Evolutionary conservation across 2,113 vertebrate species (phyloP).

Genomic region (Amphilophus citrinellus): DNA sequence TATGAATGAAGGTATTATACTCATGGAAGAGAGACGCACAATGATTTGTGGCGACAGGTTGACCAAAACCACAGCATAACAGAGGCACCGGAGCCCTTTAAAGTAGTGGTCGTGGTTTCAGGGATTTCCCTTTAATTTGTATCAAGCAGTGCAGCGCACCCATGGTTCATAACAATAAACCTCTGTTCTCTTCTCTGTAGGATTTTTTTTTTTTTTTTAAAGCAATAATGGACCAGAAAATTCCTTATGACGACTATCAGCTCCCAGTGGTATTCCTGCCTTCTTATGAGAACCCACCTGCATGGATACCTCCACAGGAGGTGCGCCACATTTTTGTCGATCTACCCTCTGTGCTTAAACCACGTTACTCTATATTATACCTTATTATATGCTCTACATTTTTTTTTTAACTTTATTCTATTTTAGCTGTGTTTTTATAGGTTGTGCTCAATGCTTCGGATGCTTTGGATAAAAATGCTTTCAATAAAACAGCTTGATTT

Average conservation of each 20-base stretch:
- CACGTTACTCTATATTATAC: rapidly evolving
- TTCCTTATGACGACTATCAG: conserved; percentile 92
- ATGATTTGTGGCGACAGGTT: background rate
- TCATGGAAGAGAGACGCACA: background rate
- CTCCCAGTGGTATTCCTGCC: conserved; percentile 94
- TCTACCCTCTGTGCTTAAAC: background rate
- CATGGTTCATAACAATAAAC: background rate
- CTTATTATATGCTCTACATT: background rate
- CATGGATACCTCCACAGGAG: conserved; percentile 93
- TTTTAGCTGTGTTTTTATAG: background rate
- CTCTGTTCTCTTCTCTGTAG: background rate
- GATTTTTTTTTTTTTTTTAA: background rate
- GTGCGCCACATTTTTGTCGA: conserved; percentile 62
- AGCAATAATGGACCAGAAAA: conserved; percentile 86
- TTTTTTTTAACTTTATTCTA: background rate
- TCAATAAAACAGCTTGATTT: background rate
- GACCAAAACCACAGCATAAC: background rate
- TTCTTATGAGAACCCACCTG: conserved; percentile 93
- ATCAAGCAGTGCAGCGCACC: background rate
- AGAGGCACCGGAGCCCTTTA: background rate
- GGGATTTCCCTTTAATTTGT: background rate
- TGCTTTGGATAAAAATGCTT: background rate
- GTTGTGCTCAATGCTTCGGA: background rate
- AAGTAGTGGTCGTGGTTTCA: background rate
- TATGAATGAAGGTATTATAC: background rate